phyloP scores from a whole-genome alignment of 2,888 invertebrate species.

The Gerris lacustris region DNA sequence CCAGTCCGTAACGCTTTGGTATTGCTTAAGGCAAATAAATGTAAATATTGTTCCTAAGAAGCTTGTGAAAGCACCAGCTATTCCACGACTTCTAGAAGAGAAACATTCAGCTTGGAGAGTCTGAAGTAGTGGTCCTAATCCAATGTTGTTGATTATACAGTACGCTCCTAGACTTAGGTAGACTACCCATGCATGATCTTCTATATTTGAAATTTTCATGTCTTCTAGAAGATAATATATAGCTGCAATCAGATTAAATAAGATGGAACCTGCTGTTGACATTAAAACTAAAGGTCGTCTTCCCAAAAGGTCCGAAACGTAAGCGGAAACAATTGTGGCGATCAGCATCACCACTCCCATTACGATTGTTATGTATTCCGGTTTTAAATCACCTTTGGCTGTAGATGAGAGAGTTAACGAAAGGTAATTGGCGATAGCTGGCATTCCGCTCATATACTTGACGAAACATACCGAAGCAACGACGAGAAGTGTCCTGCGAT shows the following conservation, averaged over 20 bases:
- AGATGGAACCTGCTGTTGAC: conserved; percentile 22
- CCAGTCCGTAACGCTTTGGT: conserved; percentile 22
- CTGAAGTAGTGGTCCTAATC: conserved; percentile 27
- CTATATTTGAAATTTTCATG: not conserved
- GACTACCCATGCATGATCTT: conserved; percentile 20
- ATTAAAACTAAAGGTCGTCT: conserved; percentile 26
- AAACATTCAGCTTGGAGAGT: conserved; percentile 29
- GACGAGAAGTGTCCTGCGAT: conserved; percentile 24
- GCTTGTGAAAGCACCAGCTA: conserved; percentile 27
- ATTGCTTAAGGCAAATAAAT: conserved; percentile 27
- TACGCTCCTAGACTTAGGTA: conserved; percentile 23
- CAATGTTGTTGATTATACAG: conserved; percentile 25
- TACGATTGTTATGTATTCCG: conserved; percentile 5
- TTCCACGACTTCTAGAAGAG: conserved; percentile 27
- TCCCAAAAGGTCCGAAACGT: conserved; percentile 25
- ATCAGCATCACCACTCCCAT: conserved; percentile 25
- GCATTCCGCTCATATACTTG: conserved; percentile 26
- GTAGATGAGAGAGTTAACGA: conserved; percentile 23
- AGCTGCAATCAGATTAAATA: conserved; percentile 16
- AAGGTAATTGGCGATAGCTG: conserved; percentile 23
- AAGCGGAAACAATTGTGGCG: conserved; percentile 20
- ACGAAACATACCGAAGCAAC: conserved; percentile 24
- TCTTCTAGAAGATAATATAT: not conserved
- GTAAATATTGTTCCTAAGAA: conserved; percentile 23
- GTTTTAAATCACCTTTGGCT: not conserved